Conservation (phyloP, 2,888 invertebrate genomes). For the Pherbina coryleti region DNA sequence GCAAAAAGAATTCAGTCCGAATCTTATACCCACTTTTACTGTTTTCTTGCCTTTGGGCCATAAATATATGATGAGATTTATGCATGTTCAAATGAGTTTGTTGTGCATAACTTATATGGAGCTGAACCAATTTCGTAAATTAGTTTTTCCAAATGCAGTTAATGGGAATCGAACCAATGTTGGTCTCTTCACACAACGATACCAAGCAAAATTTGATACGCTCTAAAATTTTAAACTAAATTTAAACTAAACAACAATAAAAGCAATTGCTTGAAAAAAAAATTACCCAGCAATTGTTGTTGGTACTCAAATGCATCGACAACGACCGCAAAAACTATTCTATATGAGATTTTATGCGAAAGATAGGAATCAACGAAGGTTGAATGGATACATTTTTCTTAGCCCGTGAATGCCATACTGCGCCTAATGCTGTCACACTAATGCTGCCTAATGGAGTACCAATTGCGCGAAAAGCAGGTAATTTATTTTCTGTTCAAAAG, state of each 20-base stretch:
- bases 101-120: slow-evolving; percentile 8
- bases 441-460: slow-evolving; percentile 14
- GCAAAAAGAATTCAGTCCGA: not conserved
- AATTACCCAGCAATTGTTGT: not conserved
- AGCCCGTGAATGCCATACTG: not conserved
- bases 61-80: not conserved
- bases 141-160: not conserved
- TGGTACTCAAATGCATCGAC: not conserved
- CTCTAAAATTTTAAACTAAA: slow-evolving; percentile 1
- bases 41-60: not conserved
- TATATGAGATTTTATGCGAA: slow-evolving; percentile 14
- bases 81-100: not conserved
- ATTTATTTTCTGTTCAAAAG: not conserved
- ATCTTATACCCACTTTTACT: not conserved
- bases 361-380: slow-evolving; percentile 10
- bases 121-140: not conserved
- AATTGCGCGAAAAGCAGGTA: slow-evolving; percentile 6
- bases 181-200: not conserved
- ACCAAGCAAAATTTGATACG: slow-evolving; percentile 1
- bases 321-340: not conserved
- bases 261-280: not conserved
- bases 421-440: slow-evolving; percentile 20
- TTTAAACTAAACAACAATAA: not conserved
- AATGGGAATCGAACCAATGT: not conserved
- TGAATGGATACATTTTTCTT: slow-evolving; percentile 30